Conservation (phyloP, 1,140 invertebrate species). For the Caenorhabditis remanei region DNA sequence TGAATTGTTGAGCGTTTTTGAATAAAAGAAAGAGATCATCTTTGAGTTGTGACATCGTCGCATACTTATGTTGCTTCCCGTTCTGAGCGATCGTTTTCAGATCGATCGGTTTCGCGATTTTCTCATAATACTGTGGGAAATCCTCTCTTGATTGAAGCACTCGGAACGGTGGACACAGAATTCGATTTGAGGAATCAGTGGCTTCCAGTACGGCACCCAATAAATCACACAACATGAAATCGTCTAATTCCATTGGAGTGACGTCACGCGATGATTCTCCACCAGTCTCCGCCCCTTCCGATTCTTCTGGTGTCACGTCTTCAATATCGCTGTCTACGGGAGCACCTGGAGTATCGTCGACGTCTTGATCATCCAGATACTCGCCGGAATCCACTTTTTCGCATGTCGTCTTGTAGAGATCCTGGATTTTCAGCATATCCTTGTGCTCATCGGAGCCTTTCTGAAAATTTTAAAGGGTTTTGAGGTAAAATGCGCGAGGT, state of each 20-base stretch:
- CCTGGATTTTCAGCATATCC: conserved; percentile 55
- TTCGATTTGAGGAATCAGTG: conserved; percentile 70
- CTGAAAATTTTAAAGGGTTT: conserved; percentile 32
- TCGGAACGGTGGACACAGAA: conserved; percentile 75
- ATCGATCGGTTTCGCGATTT: conserved; percentile 96
- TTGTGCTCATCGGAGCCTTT: conserved; percentile 61
- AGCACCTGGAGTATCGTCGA: background rate
- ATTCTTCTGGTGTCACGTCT: background rate
- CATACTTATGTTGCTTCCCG: conserved; percentile 85
- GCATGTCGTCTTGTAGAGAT: conserved; percentile 23
- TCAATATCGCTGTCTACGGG: background rate
- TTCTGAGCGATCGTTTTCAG: conserved; percentile 94
- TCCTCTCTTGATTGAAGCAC: conserved; percentile 80
- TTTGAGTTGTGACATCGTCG: conserved; percentile 87
- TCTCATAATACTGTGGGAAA: conserved; percentile 97
- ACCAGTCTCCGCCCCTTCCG: background rate
- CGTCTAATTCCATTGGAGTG: conserved; percentile 65
- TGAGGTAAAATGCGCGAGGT: too few species aligned
- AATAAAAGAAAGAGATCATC: conserved; percentile 91
- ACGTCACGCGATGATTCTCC: conserved; percentile 41
- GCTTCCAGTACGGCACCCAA: conserved; percentile 70
- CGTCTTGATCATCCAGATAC: background rate
- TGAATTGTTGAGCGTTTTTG: conserved; percentile 90
- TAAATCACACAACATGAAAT: conserved; percentile 68
- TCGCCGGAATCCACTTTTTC: conserved; percentile 31